These are phyloP conservation scores for Drosophila suzukii DNA, from an alignment of 1,140 invertebrate species.

Conservation along the genomic window DNA sequence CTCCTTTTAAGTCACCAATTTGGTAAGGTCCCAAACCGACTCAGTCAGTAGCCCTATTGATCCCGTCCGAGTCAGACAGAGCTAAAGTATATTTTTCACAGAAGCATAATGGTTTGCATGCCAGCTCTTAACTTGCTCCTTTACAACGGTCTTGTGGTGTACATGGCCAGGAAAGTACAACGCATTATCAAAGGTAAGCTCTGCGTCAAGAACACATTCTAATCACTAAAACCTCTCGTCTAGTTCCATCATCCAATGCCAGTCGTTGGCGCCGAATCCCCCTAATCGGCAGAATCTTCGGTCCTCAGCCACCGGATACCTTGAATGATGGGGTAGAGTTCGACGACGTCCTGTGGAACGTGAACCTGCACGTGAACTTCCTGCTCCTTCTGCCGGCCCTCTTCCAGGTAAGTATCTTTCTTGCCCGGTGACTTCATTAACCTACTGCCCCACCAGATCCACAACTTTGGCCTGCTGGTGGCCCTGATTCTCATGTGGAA, in stretches of 20 bases:
- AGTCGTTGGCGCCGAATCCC: not conserved
- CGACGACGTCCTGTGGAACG: not conserved
- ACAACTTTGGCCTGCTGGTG: not conserved
- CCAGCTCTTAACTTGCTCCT: conserved; percentile 9
- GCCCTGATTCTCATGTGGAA: conserved; percentile 27
- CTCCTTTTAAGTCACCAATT: not conserved
- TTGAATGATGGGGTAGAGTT: not conserved
- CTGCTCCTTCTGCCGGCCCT: conserved; percentile 8
- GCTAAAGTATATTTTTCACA: not conserved
- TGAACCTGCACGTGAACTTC: conserved; percentile 11
- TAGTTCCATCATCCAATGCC: not conserved
- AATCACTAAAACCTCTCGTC: not conserved
- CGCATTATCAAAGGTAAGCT: not conserved
- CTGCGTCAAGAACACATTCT: not conserved
- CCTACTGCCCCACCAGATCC: not conserved
- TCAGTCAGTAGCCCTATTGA: not conserved
- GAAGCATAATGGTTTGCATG: not conserved
- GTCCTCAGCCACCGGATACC: not conserved
- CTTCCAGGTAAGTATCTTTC: not conserved
- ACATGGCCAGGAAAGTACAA: not conserved
- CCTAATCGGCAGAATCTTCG: not conserved
- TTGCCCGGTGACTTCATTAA: no score
- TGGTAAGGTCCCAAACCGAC: not conserved
- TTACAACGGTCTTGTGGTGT: not conserved
- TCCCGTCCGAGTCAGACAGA: not conserved